Evolutionary conservation across 1,140 invertebrate species (phyloP).

Genomic region (Eurosta solidaginis): DNA sequence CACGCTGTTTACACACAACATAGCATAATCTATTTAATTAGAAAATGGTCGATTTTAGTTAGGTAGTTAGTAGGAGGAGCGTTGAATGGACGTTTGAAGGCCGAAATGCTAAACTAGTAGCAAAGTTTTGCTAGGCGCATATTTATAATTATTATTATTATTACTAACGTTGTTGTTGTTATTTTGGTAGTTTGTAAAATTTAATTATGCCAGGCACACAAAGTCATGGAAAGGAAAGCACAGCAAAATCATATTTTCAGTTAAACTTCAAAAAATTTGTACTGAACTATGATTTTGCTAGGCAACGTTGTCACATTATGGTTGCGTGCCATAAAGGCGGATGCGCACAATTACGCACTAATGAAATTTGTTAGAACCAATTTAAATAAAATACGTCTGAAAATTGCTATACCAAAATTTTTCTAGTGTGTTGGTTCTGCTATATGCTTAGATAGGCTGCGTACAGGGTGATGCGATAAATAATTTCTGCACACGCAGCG

Average conservation of each 20-base stretch:
- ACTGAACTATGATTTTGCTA: background rate
- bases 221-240: background rate
- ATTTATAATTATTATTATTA: background rate
- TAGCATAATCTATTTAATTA: background rate
- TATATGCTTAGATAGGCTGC: too few species aligned
- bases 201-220: slow-evolving; percentile 14
- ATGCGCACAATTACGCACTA: background rate
- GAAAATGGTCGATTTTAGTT: too few species aligned
- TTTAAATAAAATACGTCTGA: slow-evolving; percentile 8
- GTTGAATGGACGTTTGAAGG: background rate
- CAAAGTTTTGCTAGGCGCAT: background rate
- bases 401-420: background rate
- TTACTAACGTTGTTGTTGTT: background rate
- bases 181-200: slow-evolving; percentile 8
- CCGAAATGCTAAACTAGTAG: background rate
- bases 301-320: background rate
- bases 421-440: too few species aligned
- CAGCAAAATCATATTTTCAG: background rate
- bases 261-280: background rate
- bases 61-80: background rate
- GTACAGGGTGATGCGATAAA: too few species aligned
- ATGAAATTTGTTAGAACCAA: slow-evolving; percentile 16
- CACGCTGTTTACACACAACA: background rate
- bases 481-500: too few species aligned
- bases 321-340: background rate